These are phyloP conservation scores for Radopholus similis DNA, from an alignment of 1,140 invertebrate genomes.

Conservation along the genomic window DNA sequence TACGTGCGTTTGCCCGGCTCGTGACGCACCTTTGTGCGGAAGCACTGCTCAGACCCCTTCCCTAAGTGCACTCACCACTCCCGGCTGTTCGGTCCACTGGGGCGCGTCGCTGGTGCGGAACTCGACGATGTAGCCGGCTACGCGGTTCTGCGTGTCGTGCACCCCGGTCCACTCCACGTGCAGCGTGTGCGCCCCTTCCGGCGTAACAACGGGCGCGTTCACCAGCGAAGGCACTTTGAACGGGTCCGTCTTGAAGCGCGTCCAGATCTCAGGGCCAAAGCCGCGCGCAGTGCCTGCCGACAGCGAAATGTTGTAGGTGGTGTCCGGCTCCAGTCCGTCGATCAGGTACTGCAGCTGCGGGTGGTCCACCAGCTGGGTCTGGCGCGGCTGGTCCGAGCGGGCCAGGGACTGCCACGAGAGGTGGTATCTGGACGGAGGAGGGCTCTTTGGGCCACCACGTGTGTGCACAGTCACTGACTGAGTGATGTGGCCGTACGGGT, in stretches of 20 bases:
- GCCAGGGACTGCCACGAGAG: slow-evolving; percentile 42
- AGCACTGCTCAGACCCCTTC: background rate
- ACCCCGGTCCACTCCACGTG: slow-evolving; percentile 59
- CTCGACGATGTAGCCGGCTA: slow-evolving; percentile 57
- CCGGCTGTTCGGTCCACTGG: slow-evolving; percentile 49
- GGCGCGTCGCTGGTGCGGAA: slow-evolving; percentile 48
- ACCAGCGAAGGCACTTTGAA: slow-evolving; percentile 54
- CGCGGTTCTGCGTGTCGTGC: slow-evolving; percentile 50
- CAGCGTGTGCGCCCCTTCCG: slow-evolving; percentile 51
- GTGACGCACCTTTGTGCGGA: slow-evolving; percentile 26
- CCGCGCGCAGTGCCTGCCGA: slow-evolving; percentile 51
- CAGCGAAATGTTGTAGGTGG: slow-evolving; percentile 55
- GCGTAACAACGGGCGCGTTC: slow-evolving; percentile 14
- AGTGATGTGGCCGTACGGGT: slow-evolving; percentile 52
- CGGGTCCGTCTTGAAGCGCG: slow-evolving; percentile 54
- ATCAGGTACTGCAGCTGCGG: slow-evolving; percentile 56
- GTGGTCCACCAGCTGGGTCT: slow-evolving; percentile 53
- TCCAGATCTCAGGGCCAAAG: slow-evolving; percentile 56
- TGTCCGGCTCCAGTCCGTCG: slow-evolving; percentile 53
- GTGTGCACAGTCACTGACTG: slow-evolving; percentile 28
- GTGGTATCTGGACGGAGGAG: slow-evolving; percentile 12
- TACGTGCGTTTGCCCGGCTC: slow-evolving; percentile 50
- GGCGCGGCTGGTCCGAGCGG: slow-evolving; percentile 43
- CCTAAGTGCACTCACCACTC: slow-evolving; percentile 22
- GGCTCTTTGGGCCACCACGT: background rate